Conservation (phyloP, 2,888 invertebrate species). For the Cancer borealis region DNA sequence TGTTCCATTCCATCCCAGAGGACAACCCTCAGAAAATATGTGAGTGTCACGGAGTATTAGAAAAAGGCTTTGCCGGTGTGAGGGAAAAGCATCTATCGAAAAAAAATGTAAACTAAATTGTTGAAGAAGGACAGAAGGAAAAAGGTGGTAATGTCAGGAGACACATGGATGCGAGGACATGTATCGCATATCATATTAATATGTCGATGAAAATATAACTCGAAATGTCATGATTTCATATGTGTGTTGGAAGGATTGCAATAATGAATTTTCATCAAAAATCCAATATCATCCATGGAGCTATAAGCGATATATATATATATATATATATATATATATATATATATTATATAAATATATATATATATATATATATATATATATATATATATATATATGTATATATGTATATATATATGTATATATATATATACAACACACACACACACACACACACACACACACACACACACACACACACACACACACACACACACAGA, state of each 20-base stretch:
- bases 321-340: too few relatives aligned
- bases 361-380: too few relatives aligned
- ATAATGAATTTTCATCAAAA: not conserved
- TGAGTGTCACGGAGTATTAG: conserved; percentile 10
- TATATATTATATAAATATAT: too few relatives aligned
- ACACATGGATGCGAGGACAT: not conserved
- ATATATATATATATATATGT: too few relatives aligned
- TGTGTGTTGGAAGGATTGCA: not conserved
- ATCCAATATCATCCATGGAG: not conserved
- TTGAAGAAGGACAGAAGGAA: not conserved
- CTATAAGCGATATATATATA: too few relatives aligned
- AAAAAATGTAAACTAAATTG: not conserved
- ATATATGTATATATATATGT: too few relatives aligned
- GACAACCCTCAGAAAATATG: not conserved
- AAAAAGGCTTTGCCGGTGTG: not conserved
- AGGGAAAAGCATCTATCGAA: not conserved
- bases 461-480: too few relatives aligned
- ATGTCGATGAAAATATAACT: not conserved
- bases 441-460: too few relatives aligned
- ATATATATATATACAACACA: too few relatives aligned
- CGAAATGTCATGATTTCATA: not conserved
- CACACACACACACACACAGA: not conserved
- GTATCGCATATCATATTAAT: not conserved
- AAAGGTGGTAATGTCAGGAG: not conserved
- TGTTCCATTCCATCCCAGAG: not conserved